Evolutionary conservation across 2,113 vertebrate genomes (phyloP).

Genomic region (Gallinago paraguaiae): DNA sequence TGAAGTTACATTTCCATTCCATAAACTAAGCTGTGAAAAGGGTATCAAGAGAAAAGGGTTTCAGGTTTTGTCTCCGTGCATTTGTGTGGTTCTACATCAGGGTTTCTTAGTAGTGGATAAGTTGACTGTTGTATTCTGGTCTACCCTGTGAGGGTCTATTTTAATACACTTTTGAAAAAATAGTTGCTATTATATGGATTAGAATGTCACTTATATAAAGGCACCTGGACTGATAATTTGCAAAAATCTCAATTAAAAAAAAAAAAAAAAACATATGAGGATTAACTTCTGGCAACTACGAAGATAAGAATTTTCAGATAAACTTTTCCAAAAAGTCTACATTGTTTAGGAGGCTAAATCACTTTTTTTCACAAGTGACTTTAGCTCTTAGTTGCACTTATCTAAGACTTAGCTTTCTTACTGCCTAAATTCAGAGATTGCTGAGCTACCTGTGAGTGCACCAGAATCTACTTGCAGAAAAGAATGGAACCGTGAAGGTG

Average conservation of each 20-base stretch:
- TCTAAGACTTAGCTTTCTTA: neutral
- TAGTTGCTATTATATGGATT: neutral
- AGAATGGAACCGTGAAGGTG: neutral
- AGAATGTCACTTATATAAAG: neutral
- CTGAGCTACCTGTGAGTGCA: neutral
- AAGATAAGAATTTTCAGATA: neutral
- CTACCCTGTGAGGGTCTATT: neutral
- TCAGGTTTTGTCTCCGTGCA: rapidly evolving
- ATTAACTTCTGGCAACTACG: neutral
- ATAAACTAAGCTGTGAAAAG: neutral
- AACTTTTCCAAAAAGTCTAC: neutral
- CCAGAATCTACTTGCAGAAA: neutral
- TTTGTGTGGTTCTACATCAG: rapidly evolving
- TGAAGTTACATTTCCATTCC: neutral
- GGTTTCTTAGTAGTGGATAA: neutral
- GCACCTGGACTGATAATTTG: neutral
- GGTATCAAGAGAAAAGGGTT: neutral
- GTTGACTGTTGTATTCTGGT: neutral
- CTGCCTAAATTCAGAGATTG: neutral
- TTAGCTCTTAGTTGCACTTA: neutral
- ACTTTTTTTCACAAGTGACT: neutral
- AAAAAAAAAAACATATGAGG: neutral
- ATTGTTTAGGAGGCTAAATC: neutral
- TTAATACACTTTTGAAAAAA: neutral
- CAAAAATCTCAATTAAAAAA: neutral